Evolutionary conservation across 2,113 vertebrate species (phyloP), one percentile per base, ranked within the genome.

Genomic region (Myotis yumanensis): DNA sequence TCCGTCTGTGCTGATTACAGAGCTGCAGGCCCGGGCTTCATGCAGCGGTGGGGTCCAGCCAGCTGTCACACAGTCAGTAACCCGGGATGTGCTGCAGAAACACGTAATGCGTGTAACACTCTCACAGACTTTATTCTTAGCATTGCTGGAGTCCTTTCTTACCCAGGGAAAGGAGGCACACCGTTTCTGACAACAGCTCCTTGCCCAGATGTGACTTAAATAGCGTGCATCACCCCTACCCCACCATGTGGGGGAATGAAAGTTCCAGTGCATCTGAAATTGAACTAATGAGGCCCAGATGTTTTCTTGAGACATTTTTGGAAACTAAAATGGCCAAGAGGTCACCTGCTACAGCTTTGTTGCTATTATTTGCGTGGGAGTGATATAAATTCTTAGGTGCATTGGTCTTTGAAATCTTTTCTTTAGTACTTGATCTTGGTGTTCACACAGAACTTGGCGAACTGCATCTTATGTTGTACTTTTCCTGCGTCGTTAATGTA

Each of bases 111-210:
- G 82, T 79, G 15, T 96, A 84, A 95, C 92, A 76, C 54, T 97
- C 88, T 80, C 43, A 68, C 80, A 90, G 64, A 92, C 40, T 76
- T 77, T 96, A 83, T 95, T 97, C 76, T 95, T 83, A 95, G 75
- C 71, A 94, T 91, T 87, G 64, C 71, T 87, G 54, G 83, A 76
- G 91, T 94, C 54, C 25, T 77, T 37, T 73, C 25, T 25, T 66
- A n/a, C 59, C 22, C 28, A 85, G 71, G 40, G 54, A 92, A 95
- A 91, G 76, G 86, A 89, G 73, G 40, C 23, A 79, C 2, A 32
- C 51, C 5, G 2, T 91, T 64, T 96, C 64, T 54, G 1, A 5
- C 48, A 80, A 57, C 25, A 90, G 66, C 52, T 93, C 64, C 51
- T 95, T 82, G 86, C 87, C 73, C 83, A 91, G 64, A 82, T 62